Conservation (phyloP, 2,888 invertebrate species). For the Microplitis deprimator region DNA sequence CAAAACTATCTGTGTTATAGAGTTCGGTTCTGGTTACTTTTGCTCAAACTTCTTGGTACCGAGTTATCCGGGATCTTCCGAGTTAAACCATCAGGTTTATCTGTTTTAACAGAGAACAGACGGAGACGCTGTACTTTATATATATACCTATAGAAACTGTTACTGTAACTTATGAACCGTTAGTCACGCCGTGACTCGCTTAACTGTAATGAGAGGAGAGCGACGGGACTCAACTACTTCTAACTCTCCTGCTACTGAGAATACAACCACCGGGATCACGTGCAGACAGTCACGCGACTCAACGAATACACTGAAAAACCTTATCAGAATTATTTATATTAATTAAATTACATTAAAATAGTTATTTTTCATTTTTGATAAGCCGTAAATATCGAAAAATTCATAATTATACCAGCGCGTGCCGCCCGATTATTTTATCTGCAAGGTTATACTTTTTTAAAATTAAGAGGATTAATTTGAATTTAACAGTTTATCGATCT, state of each 20-base stretch:
- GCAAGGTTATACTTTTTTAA: too few species aligned
- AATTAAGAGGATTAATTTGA: too few species aligned
- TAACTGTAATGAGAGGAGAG: slow-evolving; percentile 29
- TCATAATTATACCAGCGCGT: too few species aligned
- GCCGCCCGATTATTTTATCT: too few species aligned
- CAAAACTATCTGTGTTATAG: slow-evolving; percentile 28
- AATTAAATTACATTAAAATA: background rate
- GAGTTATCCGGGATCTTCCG: slow-evolving; percentile 33
- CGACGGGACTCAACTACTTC: slow-evolving; percentile 10
- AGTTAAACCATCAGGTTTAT: slow-evolving; percentile 13
- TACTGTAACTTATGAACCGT: slow-evolving; percentile 15
- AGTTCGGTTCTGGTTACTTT: slow-evolving; percentile 30
- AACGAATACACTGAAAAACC: background rate
- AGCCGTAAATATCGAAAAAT: too few species aligned
- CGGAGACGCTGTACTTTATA: background rate
- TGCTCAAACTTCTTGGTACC: background rate
- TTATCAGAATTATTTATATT: background rate
- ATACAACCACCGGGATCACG: background rate
- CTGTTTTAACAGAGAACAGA: background rate
- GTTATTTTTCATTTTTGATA: background rate
- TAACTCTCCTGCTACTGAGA: slow-evolving; percentile 7
- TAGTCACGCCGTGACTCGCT: slow-evolving; percentile 25
- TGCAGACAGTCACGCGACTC: slow-evolving; percentile 27
- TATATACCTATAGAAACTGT: background rate
- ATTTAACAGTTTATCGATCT: too few species aligned